Percentiles rank a stretch among this genome's conserved stretches.
These are phyloP conservation scores for Dascillus cervinus DNA, from an alignment of 2,888 invertebrate genomes.

Conservation along the genomic window DNA sequence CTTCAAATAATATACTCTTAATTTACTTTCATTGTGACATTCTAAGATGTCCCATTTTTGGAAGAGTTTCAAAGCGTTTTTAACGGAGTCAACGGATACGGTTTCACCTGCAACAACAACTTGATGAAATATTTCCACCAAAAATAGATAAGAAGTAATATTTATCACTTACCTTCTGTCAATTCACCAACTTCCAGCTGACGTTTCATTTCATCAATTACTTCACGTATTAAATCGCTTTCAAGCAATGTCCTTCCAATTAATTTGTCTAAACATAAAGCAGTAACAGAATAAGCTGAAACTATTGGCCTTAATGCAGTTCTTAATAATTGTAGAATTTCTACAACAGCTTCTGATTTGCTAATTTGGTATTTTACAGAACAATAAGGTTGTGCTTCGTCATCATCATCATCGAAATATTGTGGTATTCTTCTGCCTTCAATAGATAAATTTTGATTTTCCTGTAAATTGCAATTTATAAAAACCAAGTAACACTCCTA, in stretches of 20 bases:
- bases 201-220: constrained; percentile 58
- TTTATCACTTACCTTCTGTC: constrained; percentile 51
- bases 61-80: constrained; percentile 74
- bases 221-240: constrained; percentile 57
- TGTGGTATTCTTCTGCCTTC: constrained; percentile 48
- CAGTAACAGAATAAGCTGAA: constrained; percentile 66
- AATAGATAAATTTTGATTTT: too few species aligned
- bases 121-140: constrained; percentile 7
- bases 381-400: constrained; percentile 26
- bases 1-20: constrained; percentile 35
- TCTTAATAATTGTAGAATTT: constrained; percentile 39
- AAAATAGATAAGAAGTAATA: not conserved
- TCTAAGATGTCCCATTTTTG: constrained; percentile 77
- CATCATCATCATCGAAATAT: constrained; percentile 46
- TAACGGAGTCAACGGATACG: constrained; percentile 77
- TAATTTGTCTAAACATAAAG: constrained; percentile 49
- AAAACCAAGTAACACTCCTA: too few species aligned
- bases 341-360: constrained; percentile 22
- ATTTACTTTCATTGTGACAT: constrained; percentile 37
- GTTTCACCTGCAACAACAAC: constrained; percentile 65
- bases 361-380: constrained; percentile 31
- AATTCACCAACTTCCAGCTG: constrained; percentile 53
- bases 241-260: constrained; percentile 53
- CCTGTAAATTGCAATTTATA: too few species aligned
- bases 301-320: constrained; percentile 62